phyloP scores from a whole-genome alignment of 2,113 vertebrate genomes.

The Aviceda subcristata region DNA sequence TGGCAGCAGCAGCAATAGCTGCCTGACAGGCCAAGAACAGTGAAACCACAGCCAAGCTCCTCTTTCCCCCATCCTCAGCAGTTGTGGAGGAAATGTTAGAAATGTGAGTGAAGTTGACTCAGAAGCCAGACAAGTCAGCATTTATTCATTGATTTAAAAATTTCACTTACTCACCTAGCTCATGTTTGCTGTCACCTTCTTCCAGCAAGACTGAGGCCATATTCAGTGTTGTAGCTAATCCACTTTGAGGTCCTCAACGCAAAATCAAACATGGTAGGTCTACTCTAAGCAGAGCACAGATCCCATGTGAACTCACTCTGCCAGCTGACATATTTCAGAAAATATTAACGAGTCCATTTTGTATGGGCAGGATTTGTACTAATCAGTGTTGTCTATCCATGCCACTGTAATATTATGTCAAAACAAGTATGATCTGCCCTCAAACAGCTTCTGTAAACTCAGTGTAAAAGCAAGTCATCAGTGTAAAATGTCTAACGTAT shows the following conservation, averaged over 20 bases:
- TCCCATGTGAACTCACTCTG: background rate
- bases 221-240: background rate
- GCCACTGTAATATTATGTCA: background rate
- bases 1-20: background rate
- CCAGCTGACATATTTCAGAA: background rate
- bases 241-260: background rate
- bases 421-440: background rate
- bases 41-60: background rate
- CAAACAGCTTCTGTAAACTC: background rate
- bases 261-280: background rate
- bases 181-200: background rate
- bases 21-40: background rate
- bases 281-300: background rate
- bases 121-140: constrained; percentile 7
- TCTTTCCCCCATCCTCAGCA: constrained; percentile 5
- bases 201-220: background rate
- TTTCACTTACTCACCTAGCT: background rate
- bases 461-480: background rate
- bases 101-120: constrained; percentile 9
- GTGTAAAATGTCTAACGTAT: background rate
- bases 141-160: constrained; percentile 5
- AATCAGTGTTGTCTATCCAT: background rate
- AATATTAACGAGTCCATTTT: background rate
- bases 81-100: background rate
- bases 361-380: background rate